Base-by-base conservation (phyloP, 2,113 vertebrate genomes). In the Albula goreensis region DNA sequence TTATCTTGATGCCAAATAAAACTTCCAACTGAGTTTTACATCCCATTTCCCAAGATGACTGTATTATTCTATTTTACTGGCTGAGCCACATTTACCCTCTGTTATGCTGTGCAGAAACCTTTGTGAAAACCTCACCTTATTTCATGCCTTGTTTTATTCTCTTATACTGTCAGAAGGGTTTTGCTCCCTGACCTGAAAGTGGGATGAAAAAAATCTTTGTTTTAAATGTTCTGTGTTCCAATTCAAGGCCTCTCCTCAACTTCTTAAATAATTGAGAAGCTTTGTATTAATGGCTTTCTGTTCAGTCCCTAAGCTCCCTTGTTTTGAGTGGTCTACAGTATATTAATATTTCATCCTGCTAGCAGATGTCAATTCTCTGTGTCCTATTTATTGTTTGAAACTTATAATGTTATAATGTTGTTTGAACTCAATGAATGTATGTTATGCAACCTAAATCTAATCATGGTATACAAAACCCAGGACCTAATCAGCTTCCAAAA, bases 341-440 rank as follows among this genome's bases (percentile, higher is more conserved):
- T 85, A 90, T 90, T 11, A 53, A 89, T 89, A 88, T 89, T 90
- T 89, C 83, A 90, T 89, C 52, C 52, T 56, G 53, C 53, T 78
- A 63, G 82, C 81, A 25, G 89, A 90, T 83, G 85, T 83, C 85
- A 89, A 85, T 87, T 86, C 82, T 89, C 86, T 84, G 88, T 81
- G 85, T 81, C 15, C 85, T 50, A 22, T 31, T 13, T 63, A 22
- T 78, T 79, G 8, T 41, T 79, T 79, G 1, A 41, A 41, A 41
- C 31, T 41, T 41, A 41, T 41, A 41, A 41, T 41, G 31, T 41
- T 41, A 41, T 41, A 41, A 41, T 41, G 31, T 41, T 41, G 31
- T 41, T 41, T 41, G 31, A 41, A 41, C 31, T 41, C 31, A 41
- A 41, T 41, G 31, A 41, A 41, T 41, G 0, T 41, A 41, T 41